Evolutionary conservation across 2,797 vertebrate species (phyloP), one percentile per base, ranked within the genome.

Genomic region (Perodicticus potto): DNA sequence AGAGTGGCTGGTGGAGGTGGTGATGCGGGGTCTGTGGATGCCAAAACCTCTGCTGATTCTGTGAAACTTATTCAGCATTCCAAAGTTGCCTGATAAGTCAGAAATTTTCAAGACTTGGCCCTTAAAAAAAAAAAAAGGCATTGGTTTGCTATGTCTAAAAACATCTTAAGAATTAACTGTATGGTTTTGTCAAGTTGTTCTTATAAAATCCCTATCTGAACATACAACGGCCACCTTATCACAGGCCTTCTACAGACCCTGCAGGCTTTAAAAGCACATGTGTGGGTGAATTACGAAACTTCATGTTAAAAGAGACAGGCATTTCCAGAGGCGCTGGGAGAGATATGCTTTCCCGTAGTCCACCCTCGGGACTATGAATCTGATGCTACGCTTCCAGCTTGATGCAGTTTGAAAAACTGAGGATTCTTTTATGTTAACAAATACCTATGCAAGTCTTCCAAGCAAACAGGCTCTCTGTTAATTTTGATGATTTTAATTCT

Each of bases 101-200:
- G 37, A 86, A 61, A 93, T 76, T 87, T 23, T 91, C 91, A 91
- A 82, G 37, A 73, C 37, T 34, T 5, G 5, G n/a, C 32, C 45
- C 65, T 89, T 88, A 29, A 81, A 70, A 45, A 45, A 45, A 45
- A 45, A 67, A 76, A 84, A 70, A 69, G n/a, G 6, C 59, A 87
- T 86, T 89, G 81, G 13, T 55, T 84, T 91, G 22, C 61, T 81
- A 29, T 27, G 17, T 92, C 72, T 93, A 92, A 86, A 94, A 96
- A 93, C 72, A 94, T 78, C 25, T 88, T 86, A 70, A 65, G 49
- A 95, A 92, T 93, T 65, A 90, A 95, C 59, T 63, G 61, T 83
- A 76, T 85, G 61, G 37, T 34, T 76, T 80, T 77, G 72, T 77
- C 67, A 91, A 93, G 93, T 5, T 86, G 40, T 72, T 86, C 49